Conservation (phyloP, 2,113 vertebrate genomes). For the Gavialis gangeticus region DNA sequence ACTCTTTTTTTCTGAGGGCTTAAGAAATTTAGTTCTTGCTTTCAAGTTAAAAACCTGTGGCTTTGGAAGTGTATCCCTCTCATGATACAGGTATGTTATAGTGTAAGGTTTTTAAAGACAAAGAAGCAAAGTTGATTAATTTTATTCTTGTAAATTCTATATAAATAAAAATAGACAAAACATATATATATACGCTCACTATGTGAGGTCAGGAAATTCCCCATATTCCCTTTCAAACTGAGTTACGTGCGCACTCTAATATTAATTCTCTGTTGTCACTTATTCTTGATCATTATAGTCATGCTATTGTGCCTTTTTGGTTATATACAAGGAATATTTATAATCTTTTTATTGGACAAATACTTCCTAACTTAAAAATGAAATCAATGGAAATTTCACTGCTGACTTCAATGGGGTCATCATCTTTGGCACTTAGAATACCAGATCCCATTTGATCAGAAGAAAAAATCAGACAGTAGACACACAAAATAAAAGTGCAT, state of each 20-base stretch:
- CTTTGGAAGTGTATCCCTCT: neutral
- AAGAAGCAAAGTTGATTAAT: neutral
- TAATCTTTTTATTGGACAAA: neutral
- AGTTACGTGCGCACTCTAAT: neutral
- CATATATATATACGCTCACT: neutral
- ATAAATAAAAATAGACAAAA: neutral
- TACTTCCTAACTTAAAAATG: neutral
- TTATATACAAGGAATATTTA: neutral
- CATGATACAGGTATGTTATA: accelerated
- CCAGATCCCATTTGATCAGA: neutral
- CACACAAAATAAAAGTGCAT: neutral
- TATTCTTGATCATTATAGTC: neutral
- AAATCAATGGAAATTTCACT: neutral
- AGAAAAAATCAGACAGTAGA: neutral
- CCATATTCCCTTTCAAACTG: neutral
- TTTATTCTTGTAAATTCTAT: neutral
- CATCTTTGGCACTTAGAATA: neutral
- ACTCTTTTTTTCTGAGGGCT: neutral
- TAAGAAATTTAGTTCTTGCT: neutral
- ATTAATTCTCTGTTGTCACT: neutral
- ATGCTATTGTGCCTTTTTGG: neutral
- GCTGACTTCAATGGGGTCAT: neutral
- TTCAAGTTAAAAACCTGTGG: neutral
- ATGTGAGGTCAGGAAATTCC: neutral
- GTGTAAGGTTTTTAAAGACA: neutral